A percentile compares a stretch with the other conserved stretches of the same genome.
Conservation (phyloP, 1,140 invertebrate species). For the Nomia melanderi region DNA sequence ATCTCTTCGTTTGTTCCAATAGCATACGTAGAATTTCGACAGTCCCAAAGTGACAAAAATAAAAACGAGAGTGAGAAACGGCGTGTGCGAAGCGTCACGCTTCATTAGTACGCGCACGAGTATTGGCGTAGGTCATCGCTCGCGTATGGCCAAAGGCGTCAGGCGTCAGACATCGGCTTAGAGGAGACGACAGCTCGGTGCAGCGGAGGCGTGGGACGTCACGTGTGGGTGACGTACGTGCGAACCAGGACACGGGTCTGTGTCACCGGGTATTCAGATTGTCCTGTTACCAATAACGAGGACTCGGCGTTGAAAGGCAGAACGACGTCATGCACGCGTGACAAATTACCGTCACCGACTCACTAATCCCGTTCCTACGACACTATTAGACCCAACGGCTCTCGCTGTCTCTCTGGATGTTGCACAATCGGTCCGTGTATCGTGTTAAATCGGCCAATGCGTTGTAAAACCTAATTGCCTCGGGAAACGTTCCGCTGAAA, state of each 20-base stretch:
- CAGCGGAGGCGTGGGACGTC: slow-evolving; percentile 40
- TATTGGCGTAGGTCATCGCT: slow-evolving; percentile 27
- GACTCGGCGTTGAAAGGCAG: slow-evolving; percentile 46
- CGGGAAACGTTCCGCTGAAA: background rate
- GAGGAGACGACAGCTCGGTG: slow-evolving; percentile 19
- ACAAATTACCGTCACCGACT: slow-evolving; percentile 51
- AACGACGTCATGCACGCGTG: slow-evolving; percentile 42
- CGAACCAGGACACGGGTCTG: slow-evolving; percentile 51
- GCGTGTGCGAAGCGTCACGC: background rate
- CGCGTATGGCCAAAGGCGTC: background rate
- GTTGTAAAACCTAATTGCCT: slow-evolving; percentile 20
- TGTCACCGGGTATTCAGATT: slow-evolving; percentile 56
- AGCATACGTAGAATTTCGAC: no score
- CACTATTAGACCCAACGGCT: slow-evolving; percentile 29
- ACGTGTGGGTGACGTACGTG: slow-evolving; percentile 56
- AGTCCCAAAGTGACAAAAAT: no score
- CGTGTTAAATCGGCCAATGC: slow-evolving; percentile 22
- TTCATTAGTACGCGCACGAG: background rate
- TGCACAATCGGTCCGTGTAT: slow-evolving; percentile 33
- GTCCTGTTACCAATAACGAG: slow-evolving; percentile 51
- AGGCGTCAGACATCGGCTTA: background rate
- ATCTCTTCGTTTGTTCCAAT: no score
- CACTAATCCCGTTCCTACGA: slow-evolving; percentile 40
- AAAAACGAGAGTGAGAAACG: background rate
- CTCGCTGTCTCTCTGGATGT: slow-evolving; percentile 3